phyloP scores from a whole-genome alignment of 53 echinoderm and acorn worm species.

The Apostichopus leukothele region DNA sequence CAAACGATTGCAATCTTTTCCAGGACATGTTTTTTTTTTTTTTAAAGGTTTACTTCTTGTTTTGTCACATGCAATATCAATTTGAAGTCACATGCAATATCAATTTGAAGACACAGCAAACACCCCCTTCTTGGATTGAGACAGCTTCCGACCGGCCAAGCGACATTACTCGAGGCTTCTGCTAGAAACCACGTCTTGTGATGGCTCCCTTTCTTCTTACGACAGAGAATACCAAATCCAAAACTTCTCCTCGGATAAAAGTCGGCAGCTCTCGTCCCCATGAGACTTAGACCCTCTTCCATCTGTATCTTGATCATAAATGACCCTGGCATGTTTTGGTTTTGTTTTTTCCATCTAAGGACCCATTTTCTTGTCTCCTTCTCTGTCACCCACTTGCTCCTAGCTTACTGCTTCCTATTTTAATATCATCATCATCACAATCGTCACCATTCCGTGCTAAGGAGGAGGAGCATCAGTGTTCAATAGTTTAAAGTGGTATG shows the following conservation, averaged over 20 bases:
- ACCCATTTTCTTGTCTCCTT: neutral
- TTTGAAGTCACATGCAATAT: neutral
- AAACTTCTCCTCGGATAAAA: no score
- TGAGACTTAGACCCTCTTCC: no score
- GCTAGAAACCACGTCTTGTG: no score
- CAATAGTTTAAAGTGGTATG: neutral
- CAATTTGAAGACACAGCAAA: neutral
- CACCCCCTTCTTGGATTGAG: neutral
- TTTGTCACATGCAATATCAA: neutral
- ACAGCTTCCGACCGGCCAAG: no score
- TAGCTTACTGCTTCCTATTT: neutral
- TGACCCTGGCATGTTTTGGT: neutral
- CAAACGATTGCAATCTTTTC: no score
- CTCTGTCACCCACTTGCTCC: neutral
- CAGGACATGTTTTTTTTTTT: no score
- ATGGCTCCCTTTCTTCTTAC: no score
- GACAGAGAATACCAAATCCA: no score
- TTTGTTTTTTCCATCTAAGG: neutral
- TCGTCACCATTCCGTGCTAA: no score
- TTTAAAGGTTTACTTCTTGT: no score
- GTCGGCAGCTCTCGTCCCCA: no score
- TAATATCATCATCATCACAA: neutral
- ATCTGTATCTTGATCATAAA: neutral
- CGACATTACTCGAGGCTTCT: no score
- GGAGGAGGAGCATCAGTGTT: neutral